Percentiles rank a stretch among this genome's conserved stretches.
Conservation (phyloP, 2,113 vertebrate genomes). For the Vicugna pacos region DNA sequence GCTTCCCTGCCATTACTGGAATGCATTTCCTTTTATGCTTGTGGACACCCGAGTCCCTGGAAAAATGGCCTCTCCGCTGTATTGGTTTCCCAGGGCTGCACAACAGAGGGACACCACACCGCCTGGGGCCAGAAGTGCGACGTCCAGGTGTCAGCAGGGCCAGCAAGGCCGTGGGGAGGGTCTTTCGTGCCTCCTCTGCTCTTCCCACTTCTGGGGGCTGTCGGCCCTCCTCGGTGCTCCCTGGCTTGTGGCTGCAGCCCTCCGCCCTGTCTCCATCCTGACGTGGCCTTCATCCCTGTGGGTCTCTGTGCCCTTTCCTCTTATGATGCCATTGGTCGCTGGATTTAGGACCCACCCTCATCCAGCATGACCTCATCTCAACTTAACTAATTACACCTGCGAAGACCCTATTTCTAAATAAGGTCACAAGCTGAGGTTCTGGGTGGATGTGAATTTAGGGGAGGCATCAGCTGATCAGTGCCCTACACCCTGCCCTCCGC, state of each 20-base stretch:
- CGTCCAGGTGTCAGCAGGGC: accelerated
- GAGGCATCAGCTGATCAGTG: neutral
- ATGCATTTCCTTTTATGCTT: neutral
- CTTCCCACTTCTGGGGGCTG: neutral
- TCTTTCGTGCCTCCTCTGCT: neutral
- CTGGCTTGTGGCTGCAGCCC: accelerated
- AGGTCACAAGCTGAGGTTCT: neutral
- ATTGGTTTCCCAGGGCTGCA: neutral
- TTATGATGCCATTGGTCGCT: accelerated
- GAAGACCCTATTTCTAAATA: neutral
- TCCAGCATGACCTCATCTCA: neutral
- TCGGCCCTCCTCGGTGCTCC: accelerated
- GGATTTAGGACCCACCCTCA: neutral
- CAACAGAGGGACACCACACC: too few relatives aligned
- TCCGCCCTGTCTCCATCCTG: too few relatives aligned
- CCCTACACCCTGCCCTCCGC: neutral
- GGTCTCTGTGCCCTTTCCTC: neutral
- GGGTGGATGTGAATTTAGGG: too few relatives aligned
- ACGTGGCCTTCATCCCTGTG: neutral
- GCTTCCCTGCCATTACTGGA: neutral
- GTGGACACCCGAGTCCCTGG: neutral
- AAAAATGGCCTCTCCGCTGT: neutral
- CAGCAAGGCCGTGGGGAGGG: neutral
- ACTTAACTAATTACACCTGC: neutral
- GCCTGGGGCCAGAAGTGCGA: neutral